phyloP scores from a whole-genome alignment of 1,140 invertebrate genomes.

The Diploscapter pachys region DNA sequence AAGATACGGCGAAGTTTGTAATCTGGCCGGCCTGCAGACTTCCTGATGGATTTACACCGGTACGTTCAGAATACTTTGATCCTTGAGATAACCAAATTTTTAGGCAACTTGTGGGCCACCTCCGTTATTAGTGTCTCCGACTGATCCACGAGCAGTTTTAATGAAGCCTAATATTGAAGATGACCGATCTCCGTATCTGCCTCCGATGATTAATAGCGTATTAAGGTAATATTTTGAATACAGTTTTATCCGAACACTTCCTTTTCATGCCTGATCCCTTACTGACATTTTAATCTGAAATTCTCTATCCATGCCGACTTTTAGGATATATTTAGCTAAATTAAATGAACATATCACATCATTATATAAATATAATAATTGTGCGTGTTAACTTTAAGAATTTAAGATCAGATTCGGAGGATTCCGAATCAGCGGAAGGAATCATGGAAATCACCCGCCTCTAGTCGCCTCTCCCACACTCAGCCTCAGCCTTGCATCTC shows the following conservation, averaged over 20 bases:
- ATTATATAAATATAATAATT: no score
- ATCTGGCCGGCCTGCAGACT: conserved; percentile 27
- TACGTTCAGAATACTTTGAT: background rate
- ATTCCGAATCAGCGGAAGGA: conserved; percentile 23
- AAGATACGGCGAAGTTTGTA: conserved; percentile 30
- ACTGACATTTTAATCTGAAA: no score
- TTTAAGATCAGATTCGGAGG: conserved; percentile 18
- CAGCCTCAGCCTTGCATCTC: background rate
- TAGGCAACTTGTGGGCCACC: background rate
- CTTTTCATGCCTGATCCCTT: no score
- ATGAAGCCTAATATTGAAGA: conserved; percentile 29
- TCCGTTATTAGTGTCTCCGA: background rate
- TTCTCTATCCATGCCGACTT: conserved; percentile 24
- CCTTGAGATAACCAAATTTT: background rate
- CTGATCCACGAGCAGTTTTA: conserved; percentile 19
- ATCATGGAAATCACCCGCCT: no score
- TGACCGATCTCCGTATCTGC: conserved; percentile 27
- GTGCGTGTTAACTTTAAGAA: no score
- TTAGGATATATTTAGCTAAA: conserved; percentile 1
- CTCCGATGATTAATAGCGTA: conserved; percentile 25
- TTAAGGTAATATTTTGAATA: conserved; percentile 28
- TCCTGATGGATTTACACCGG: background rate
- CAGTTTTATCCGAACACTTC: no score
- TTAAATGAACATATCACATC: no score
- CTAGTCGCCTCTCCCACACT: no score